These are phyloP conservation scores for Saccostrea echinata DNA, from an alignment of 1,140 invertebrate genomes.

Conservation along the genomic window DNA sequence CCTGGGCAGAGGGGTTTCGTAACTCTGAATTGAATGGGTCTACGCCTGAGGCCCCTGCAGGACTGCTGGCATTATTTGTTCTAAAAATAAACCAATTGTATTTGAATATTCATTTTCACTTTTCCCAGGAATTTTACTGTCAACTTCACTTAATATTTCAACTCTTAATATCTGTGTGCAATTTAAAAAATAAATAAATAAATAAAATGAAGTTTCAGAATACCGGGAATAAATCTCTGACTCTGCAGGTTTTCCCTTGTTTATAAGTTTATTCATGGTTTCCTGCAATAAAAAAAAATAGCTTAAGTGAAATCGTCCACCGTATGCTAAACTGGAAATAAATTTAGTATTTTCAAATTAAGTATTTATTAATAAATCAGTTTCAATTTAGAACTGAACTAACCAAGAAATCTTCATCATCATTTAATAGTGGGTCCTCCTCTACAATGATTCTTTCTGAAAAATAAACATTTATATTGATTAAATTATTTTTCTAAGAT, in stretches of 20 bases:
- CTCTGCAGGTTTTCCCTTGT: background rate
- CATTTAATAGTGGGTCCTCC: background rate
- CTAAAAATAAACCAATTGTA: background rate
- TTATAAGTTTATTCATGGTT: background rate
- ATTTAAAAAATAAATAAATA: background rate
- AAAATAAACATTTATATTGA: background rate
- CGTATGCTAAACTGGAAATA: too few species aligned
- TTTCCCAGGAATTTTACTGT: too few species aligned
- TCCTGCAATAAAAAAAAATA: background rate
- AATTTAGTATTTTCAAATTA: background rate
- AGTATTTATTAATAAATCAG: background rate
- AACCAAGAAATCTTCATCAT: constrained; percentile 30
- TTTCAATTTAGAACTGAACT: background rate
- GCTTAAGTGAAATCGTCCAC: background rate
- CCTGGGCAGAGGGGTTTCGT: background rate
- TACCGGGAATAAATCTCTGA: background rate
- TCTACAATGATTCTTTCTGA: constrained; percentile 23
- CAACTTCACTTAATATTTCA: background rate
- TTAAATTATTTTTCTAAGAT: too few species aligned
- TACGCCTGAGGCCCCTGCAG: background rate
- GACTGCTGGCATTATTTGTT: background rate
- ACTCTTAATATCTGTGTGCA: background rate
- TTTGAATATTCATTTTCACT: too few species aligned
- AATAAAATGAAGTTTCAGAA: background rate
- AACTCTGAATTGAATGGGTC: background rate